Evolutionary conservation across 2,888 invertebrate genomes (phyloP).

Genomic region (Autographa gamma): DNA sequence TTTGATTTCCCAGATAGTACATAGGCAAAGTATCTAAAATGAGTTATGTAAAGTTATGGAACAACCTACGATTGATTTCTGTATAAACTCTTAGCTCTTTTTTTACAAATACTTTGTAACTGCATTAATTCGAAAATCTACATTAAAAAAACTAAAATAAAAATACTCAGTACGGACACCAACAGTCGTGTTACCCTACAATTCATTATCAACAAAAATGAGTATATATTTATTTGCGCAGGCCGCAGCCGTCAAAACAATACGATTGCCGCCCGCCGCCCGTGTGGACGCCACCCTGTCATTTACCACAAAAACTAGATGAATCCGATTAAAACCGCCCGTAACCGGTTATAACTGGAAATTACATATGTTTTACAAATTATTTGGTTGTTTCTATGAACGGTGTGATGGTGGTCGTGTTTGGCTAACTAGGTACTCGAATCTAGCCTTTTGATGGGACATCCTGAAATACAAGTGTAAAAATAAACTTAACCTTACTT

Average conservation of each 20-base stretch:
- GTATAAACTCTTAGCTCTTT: no score
- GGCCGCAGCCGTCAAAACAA: slow-evolving; percentile 80
- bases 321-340: slow-evolving; percentile 74
- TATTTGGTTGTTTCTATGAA: slow-evolving; percentile 17
- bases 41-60: no score
- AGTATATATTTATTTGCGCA: slow-evolving; percentile 82
- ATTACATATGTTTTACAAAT: slow-evolving; percentile 44
- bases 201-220: slow-evolving; percentile 88
- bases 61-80: no score
- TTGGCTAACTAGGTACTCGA: not conserved
- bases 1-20: no score
- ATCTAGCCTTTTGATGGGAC: no score
- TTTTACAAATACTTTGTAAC: no score
- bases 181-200: slow-evolving; percentile 58
- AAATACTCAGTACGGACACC: slow-evolving; percentile 11
- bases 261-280: slow-evolving; percentile 59
- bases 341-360: slow-evolving; percentile 45
- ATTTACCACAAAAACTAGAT: slow-evolving; percentile 86
- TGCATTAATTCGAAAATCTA: no score
- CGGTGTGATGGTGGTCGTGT: not conserved
- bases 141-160: no score
- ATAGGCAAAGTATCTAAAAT: no score
- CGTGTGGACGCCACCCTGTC: slow-evolving; percentile 68
- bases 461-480: no score
- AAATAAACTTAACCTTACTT: no score